Conservation (phyloP, 2,888 invertebrate species). For the Agrilus cyanescens region DNA sequence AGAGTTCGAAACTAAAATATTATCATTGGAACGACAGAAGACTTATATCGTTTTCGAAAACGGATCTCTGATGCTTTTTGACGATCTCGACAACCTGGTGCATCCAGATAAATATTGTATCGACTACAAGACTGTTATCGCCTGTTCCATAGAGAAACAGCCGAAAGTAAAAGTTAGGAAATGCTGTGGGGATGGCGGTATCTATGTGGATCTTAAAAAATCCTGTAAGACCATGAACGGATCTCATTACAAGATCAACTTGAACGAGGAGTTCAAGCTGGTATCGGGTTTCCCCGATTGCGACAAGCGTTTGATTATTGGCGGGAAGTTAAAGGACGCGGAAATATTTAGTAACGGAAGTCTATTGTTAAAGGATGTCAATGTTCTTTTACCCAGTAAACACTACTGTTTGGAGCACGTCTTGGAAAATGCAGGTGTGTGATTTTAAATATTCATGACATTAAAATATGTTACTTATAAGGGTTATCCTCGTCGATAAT, state of each 20-base stretch:
- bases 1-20: slow-evolving; percentile 18
- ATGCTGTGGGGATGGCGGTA: slow-evolving; percentile 58
- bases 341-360: slow-evolving; percentile 43
- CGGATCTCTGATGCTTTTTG: slow-evolving; percentile 46
- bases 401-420: slow-evolving; percentile 38
- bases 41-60: slow-evolving; percentile 43
- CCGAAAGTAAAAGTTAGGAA: slow-evolving; percentile 41
- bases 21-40: slow-evolving; percentile 25
- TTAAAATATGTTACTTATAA: no score
- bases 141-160: slow-evolving; percentile 39
- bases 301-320: slow-evolving; percentile 39
- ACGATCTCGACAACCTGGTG: slow-evolving; percentile 37
- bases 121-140: slow-evolving; percentile 51
- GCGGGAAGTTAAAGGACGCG: slow-evolving; percentile 44
- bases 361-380: slow-evolving; percentile 37
- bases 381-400: slow-evolving; percentile 32
- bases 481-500: no score
- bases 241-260: slow-evolving; percentile 24
- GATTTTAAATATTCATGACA: neutral
- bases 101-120: slow-evolving; percentile 54
- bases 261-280: slow-evolving; percentile 24
- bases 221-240: slow-evolving; percentile 36
- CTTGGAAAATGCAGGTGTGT: slow-evolving; percentile 32
- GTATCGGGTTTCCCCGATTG: slow-evolving; percentile 32
- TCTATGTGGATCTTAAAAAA: slow-evolving; percentile 45